A percentile compares a stretch with the other conserved stretches of the same genome.
Conservation (phyloP, 2,797 vertebrate species). For the Trachurus trachurus region DNA sequence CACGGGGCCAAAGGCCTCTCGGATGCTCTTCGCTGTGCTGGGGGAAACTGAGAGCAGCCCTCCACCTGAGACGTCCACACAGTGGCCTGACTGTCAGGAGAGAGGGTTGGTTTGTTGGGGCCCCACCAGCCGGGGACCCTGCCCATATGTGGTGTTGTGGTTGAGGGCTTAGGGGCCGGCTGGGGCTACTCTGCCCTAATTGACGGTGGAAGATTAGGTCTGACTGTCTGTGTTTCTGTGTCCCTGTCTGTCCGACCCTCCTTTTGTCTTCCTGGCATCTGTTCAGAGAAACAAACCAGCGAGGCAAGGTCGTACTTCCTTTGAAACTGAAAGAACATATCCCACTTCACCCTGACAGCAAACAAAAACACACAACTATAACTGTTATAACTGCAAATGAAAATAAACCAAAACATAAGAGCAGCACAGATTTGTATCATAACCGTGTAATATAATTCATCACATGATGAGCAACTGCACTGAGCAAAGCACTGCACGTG, state of each 20-base stretch:
- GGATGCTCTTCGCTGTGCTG: constrained; percentile 57
- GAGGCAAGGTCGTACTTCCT: neutral
- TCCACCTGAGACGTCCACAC: constrained; percentile 71
- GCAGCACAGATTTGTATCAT: constrained; percentile 1
- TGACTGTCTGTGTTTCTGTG: constrained; percentile 16
- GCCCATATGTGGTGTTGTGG: constrained; percentile 74
- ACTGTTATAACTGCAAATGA: neutral
- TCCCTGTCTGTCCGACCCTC: constrained; percentile 20
- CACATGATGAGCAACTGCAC: constrained; percentile 43
- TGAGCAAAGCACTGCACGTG: constrained; percentile 37
- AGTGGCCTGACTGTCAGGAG: constrained; percentile 68
- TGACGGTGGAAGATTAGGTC: constrained; percentile 60
- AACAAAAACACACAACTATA: neutral
- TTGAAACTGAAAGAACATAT: constrained; percentile 2
- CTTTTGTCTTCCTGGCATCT: constrained; percentile 51
- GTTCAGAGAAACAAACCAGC: constrained; percentile 38
- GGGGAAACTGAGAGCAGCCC: constrained; percentile 62
- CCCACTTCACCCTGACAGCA: neutral
- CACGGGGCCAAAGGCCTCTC: constrained; percentile 52
- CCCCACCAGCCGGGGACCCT: constrained; percentile 51
- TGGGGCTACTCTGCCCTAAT: constrained; percentile 65
- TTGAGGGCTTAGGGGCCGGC: constrained; percentile 58
- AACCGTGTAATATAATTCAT: constrained; percentile 25
- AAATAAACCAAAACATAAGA: constrained; percentile 2
- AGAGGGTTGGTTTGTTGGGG: constrained; percentile 53